These are phyloP conservation scores for Nyctibius bracteatus DNA, from an alignment of 2,113 vertebrate species.

Conservation along the genomic window DNA sequence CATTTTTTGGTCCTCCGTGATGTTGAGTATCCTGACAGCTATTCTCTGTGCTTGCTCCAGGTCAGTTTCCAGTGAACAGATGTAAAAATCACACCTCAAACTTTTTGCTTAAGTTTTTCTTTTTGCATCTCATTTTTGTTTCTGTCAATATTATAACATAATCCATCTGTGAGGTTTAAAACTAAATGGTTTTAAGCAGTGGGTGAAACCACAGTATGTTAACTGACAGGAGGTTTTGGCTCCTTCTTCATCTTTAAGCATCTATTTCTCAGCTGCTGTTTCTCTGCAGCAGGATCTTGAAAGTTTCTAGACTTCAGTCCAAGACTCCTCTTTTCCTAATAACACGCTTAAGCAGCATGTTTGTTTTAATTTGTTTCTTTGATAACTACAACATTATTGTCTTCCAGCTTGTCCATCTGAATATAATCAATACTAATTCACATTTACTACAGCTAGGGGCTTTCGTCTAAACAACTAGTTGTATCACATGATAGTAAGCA, in stretches of 20 bases:
- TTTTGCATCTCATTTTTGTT: background rate
- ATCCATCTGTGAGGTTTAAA: constrained; percentile 13
- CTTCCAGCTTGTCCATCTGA: background rate
- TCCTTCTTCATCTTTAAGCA: background rate
- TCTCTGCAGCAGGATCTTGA: background rate
- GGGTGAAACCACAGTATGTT: background rate
- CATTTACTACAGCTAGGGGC: background rate
- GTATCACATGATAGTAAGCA: background rate
- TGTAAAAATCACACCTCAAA: background rate
- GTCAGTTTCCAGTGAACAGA: background rate
- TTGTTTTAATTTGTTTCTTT: background rate
- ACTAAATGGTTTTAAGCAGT: background rate
- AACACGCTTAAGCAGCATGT: background rate
- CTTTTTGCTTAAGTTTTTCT: background rate
- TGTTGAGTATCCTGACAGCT: background rate
- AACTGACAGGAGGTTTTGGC: constrained; percentile 19
- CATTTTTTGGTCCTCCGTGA: background rate
- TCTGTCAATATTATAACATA: constrained; percentile 12
- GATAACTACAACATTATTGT: background rate
- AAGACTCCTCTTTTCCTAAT: background rate
- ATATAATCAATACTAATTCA: background rate
- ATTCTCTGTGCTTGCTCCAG: background rate
- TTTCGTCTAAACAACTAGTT: background rate
- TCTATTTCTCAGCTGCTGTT: constrained; percentile 4
- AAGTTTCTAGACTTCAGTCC: background rate